Conservation (phyloP, 1,140 invertebrate genomes). For the Trichomalopsis sarcophagae region DNA sequence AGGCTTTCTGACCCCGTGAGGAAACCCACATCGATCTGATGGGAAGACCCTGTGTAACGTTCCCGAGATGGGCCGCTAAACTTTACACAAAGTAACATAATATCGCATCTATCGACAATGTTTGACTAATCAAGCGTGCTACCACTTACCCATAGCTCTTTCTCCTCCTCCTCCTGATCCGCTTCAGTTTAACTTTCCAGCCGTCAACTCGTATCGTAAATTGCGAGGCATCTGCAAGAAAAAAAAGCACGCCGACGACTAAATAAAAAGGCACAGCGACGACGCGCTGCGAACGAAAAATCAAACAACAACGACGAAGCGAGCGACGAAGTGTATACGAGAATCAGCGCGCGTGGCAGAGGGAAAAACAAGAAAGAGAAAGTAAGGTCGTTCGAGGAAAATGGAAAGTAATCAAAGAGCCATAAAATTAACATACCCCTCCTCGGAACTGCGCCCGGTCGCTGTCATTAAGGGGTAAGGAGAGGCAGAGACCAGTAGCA, state of each 20-base stretch:
- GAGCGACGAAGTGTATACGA: not conserved
- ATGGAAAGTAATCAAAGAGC: constrained; percentile 30
- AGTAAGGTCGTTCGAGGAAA: not conserved
- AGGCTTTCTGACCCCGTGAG: not conserved
- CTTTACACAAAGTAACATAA: not conserved
- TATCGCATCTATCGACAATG: not conserved
- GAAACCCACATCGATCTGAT: not conserved
- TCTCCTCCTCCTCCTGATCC: no score
- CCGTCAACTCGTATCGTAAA: not conserved
- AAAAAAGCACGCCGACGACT: no score
- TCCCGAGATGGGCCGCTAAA: not conserved
- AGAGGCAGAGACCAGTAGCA: not conserved
- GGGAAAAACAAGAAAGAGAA: not conserved
- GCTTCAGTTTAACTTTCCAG: no score
- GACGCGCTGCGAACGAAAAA: not conserved
- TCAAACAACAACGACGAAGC: no score
- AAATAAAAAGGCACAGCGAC: not conserved
- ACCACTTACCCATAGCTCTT: not conserved
- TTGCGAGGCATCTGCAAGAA: not conserved
- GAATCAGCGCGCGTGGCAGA: not conserved
- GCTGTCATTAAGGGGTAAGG: not conserved
- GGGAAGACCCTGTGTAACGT: not conserved
- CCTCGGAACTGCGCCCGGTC: not conserved
- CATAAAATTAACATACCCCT: constrained; percentile 21
- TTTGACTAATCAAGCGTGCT: not conserved